A percentile compares a stretch with the other conserved stretches of the same genome.
phyloP scores from a whole-genome alignment of 2,113 vertebrate genomes.

The Brachyhypopomus occidentalis region DNA sequence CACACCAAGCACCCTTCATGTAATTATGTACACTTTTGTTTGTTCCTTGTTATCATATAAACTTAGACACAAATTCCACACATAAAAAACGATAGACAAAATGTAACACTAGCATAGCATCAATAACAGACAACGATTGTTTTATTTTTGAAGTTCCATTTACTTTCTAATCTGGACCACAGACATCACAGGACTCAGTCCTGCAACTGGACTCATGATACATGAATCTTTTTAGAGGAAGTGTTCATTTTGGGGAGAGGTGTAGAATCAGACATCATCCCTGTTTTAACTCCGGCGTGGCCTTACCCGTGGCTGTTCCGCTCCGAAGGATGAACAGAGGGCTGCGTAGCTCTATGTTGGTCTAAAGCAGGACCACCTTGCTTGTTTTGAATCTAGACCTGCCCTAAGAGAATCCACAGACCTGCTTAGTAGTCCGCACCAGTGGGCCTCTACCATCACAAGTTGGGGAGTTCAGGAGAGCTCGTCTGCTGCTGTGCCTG shows the following conservation, averaged over 20 bases:
- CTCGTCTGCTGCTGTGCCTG: slow-evolving; percentile 25
- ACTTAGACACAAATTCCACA: not conserved
- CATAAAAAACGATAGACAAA: slow-evolving; percentile 1
- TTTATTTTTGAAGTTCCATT: not conserved
- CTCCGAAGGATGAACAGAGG: too few relatives aligned
- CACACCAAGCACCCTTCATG: not conserved
- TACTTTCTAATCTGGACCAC: not conserved
- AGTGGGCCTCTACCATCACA: not conserved
- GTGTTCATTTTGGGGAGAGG: too few relatives aligned
- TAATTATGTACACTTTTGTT: not conserved
- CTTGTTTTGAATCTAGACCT: too few relatives aligned
- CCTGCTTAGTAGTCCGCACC: not conserved
- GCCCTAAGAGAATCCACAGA: not conserved
- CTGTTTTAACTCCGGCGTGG: too few relatives aligned
- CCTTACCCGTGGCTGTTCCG: too few relatives aligned
- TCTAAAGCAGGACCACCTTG: too few relatives aligned
- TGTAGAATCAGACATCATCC: too few relatives aligned
- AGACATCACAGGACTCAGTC: too few relatives aligned
- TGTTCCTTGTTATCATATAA: not conserved
- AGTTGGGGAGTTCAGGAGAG: slow-evolving; percentile 29
- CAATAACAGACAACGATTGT: not conserved
- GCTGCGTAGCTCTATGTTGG: too few relatives aligned
- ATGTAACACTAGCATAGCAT: not conserved
- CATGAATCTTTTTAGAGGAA: too few relatives aligned
- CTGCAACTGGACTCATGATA: too few relatives aligned